phyloP scores from a whole-genome alignment of 1,140 invertebrate species.

The Bombus impatiens region DNA sequence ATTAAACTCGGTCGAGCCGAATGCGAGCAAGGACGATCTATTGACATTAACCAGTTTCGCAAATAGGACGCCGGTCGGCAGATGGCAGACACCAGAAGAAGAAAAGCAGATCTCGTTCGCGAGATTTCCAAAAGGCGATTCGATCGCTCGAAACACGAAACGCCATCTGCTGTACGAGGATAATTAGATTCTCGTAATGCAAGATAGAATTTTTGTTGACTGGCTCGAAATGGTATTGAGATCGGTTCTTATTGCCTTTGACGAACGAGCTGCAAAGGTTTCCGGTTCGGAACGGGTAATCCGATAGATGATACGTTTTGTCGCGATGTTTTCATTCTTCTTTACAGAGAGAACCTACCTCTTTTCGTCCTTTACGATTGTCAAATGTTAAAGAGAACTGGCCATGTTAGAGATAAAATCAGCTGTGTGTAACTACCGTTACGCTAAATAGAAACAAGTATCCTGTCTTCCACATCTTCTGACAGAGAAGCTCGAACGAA shows the following conservation, averaged over 20 bases:
- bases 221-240: neutral
- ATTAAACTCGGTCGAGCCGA: conserved; percentile 23
- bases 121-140: conserved; percentile 26
- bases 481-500: too few relatives aligned
- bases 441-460: too few relatives aligned
- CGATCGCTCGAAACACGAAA: conserved; percentile 30
- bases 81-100: conserved; percentile 4
- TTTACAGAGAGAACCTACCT: too few relatives aligned
- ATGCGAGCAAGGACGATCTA: conserved; percentile 31
- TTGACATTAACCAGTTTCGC: conserved; percentile 49
- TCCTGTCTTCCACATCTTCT: too few relatives aligned
- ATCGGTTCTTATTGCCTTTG: neutral
- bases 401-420: too few relatives aligned
- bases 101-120: conserved; percentile 12
- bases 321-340: too few relatives aligned
- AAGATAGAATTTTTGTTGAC: neutral
- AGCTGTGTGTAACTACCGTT: too few relatives aligned
- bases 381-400: too few relatives aligned
- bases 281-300: neutral
- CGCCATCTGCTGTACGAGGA: conserved; percentile 26
- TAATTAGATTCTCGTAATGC: conserved; percentile 41
- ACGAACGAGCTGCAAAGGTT: neutral
- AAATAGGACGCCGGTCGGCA: conserved; percentile 34
- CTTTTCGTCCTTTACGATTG: too few relatives aligned
- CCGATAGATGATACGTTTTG: neutral